These are phyloP conservation scores for Salminus brasiliensis DNA, from an alignment of 2,113 vertebrate species.

Conservation along the genomic window DNA sequence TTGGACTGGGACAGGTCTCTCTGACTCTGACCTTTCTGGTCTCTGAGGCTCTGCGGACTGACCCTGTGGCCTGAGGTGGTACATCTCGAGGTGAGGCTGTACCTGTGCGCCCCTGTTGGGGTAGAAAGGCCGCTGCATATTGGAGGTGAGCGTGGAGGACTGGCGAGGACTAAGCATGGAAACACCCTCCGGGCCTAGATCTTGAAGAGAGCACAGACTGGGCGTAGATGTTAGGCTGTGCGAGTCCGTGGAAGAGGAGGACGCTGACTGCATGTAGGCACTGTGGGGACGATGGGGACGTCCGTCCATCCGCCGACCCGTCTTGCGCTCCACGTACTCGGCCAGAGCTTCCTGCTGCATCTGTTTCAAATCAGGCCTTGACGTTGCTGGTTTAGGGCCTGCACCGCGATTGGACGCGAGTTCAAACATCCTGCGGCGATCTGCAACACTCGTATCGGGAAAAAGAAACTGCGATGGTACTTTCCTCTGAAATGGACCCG, in stretches of 20 bases:
- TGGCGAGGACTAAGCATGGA: slow-evolving; percentile 50
- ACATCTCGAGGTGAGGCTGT: slow-evolving; percentile 56
- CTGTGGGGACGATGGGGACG: slow-evolving; percentile 75
- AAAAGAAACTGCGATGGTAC: slow-evolving; percentile 62
- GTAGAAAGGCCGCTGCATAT: slow-evolving; percentile 63
- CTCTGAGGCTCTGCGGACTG: slow-evolving; percentile 42
- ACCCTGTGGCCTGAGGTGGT: slow-evolving; percentile 47
- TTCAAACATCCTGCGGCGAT: slow-evolving; percentile 89
- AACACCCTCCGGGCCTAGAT: slow-evolving; percentile 66
- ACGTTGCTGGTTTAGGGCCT: slow-evolving; percentile 70
- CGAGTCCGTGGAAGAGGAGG: slow-evolving; percentile 66
- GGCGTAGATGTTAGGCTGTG: slow-evolving; percentile 78
- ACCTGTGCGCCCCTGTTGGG: slow-evolving; percentile 61
- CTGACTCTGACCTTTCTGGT: slow-evolving; percentile 3
- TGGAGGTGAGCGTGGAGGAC: slow-evolving; percentile 66
- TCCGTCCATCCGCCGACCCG: slow-evolving; percentile 65
- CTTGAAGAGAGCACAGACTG: slow-evolving; percentile 86
- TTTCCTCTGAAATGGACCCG: slow-evolving; percentile 58
- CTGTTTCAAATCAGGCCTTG: slow-evolving; percentile 84
- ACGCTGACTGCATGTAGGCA: slow-evolving; percentile 69
- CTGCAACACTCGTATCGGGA: slow-evolving; percentile 83
- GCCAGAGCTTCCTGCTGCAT: slow-evolving; percentile 89
- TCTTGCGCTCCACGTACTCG: slow-evolving; percentile 90
- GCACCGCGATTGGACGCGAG: slow-evolving; percentile 67
- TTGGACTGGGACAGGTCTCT: slow-evolving; percentile 47